These are phyloP conservation scores for Acronicta psi DNA, from an alignment of 2,888 invertebrate species.

Conservation along the genomic window DNA sequence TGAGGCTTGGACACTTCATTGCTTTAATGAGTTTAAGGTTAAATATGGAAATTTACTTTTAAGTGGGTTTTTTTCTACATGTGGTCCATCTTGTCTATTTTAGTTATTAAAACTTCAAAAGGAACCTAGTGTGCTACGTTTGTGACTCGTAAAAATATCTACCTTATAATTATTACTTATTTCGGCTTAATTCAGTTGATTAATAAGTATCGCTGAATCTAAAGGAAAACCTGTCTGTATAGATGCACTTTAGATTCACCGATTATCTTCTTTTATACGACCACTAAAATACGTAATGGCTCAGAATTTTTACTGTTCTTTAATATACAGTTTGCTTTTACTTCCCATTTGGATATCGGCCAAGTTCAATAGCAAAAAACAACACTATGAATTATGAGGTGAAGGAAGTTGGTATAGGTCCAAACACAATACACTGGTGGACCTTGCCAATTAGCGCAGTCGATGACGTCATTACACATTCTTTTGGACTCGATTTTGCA, in stretches of 20 bases:
- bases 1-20: slow-evolving; percentile 39
- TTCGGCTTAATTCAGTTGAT: too few relatives aligned
- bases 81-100: too few relatives aligned
- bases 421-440: slow-evolving; percentile 45
- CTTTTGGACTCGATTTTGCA: slow-evolving; percentile 38
- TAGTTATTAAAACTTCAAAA: too few relatives aligned
- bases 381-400: slow-evolving; percentile 52
- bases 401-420: slow-evolving; percentile 58
- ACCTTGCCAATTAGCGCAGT: slow-evolving; percentile 50
- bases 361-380: slow-evolving; percentile 52
- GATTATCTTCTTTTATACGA: slow-evolving; percentile 15
- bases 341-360: slow-evolving; percentile 45
- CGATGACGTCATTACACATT: slow-evolving; percentile 28
- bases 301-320: slow-evolving; percentile 30
- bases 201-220: too few relatives aligned
- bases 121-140: too few relatives aligned
- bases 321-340: slow-evolving; percentile 33
- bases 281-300: slow-evolving; percentile 4
- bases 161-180: too few relatives aligned
- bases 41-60: neutral
- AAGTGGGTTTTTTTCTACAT: too few relatives aligned
- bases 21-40: slow-evolving; percentile 37
- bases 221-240: too few relatives aligned
- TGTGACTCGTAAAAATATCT: too few relatives aligned
- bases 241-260: neutral